Percentiles rank a stretch among this genome's conserved stretches.
Conservation (phyloP, 2,797 vertebrate genomes). For the Tadarida brasiliensis region DNA sequence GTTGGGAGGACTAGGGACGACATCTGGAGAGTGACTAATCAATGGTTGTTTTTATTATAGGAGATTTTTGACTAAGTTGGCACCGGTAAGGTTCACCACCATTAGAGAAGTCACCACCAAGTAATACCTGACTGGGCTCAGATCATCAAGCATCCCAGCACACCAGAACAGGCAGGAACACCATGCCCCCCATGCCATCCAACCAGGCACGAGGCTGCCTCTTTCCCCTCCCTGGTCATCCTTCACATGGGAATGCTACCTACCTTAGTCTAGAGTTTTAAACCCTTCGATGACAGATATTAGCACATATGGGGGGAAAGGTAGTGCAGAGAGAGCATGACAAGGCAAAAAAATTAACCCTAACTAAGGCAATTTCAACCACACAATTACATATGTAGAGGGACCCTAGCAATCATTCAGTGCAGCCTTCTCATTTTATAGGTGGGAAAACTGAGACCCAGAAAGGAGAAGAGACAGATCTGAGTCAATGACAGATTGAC, state of each 20-base stretch:
- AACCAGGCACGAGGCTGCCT: neutral
- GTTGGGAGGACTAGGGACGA: neutral
- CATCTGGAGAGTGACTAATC: constrained; percentile 53
- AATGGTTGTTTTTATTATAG: constrained; percentile 30
- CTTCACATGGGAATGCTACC: neutral
- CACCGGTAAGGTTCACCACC: neutral
- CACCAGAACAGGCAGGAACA: neutral
- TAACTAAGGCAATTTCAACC: neutral
- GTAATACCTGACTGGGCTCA: neutral
- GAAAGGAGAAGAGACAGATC: constrained; percentile 1
- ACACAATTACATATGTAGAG: neutral
- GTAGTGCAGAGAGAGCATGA: neutral
- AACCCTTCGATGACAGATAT: neutral
- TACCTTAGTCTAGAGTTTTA: constrained; percentile 5
- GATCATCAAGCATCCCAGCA: neutral
- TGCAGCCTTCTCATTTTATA: neutral
- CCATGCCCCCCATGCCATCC: neutral
- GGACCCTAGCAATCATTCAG: neutral
- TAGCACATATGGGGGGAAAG: neutral
- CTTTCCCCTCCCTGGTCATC: neutral
- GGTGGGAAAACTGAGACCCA: constrained; percentile 35
- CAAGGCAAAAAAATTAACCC: neutral
- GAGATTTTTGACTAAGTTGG: constrained; percentile 13
- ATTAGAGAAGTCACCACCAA: constrained; percentile 32
- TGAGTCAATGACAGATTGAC: neutral